phyloP scores from a whole-genome alignment of 92 coral and sea anemone genomes.

The Bergia sp. region DNA sequence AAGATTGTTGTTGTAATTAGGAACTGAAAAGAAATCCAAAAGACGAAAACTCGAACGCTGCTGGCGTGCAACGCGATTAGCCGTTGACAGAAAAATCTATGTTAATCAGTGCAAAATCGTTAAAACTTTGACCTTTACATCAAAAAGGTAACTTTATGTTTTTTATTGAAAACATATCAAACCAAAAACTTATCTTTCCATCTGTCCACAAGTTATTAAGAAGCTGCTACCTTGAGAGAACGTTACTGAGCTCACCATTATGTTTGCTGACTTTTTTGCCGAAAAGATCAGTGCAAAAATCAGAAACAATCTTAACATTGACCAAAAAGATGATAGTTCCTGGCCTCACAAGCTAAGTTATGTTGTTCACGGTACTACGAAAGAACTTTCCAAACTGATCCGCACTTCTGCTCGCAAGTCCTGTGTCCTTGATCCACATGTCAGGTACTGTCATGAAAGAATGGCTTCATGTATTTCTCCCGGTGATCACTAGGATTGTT shows the following conservation, averaged over 20 bases:
- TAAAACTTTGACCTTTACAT: not conserved
- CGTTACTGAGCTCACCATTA: not conserved
- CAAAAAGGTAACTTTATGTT: not conserved
- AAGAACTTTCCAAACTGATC: not conserved
- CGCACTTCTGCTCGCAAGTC: slow-evolving; percentile 23
- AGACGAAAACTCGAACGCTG: not conserved
- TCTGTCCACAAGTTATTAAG: not conserved
- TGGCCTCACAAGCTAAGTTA: not conserved
- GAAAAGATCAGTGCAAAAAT: not conserved
- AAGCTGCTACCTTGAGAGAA: not conserved
- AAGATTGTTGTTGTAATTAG: too few species aligned
- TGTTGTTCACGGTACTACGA: not conserved
- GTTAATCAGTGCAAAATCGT: not conserved
- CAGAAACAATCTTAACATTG: not conserved
- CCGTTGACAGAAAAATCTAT: not conserved
- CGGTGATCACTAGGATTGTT: not conserved
- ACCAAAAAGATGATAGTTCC: not conserved
- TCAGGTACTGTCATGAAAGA: not conserved
- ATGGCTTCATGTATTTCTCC: not conserved
- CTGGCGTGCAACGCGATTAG: not conserved
- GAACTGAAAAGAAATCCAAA: not conserved
- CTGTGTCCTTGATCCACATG: slow-evolving; percentile 2
- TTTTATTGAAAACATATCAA: not conserved
- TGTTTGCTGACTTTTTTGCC: not conserved
- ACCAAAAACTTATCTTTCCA: not conserved